Conservation (phyloP, 2,113 vertebrate genomes). For the Phylloscopus trochiloides region DNA sequence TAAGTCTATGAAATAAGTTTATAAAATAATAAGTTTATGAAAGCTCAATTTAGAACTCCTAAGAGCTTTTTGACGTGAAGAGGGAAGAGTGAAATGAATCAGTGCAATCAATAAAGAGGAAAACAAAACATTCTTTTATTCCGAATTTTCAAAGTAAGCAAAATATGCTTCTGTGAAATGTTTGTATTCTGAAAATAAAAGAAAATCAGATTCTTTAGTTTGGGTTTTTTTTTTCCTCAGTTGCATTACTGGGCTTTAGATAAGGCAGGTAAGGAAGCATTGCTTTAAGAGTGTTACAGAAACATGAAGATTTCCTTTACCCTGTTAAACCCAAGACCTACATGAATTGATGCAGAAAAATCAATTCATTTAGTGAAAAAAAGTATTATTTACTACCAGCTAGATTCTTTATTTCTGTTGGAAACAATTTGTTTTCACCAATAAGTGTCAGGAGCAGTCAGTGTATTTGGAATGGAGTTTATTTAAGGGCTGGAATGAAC, state of each 20-base stretch:
- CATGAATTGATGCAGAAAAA: not conserved
- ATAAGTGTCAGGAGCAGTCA: not conserved
- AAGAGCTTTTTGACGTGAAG: not conserved
- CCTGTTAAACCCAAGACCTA: not conserved
- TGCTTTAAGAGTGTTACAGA: not conserved
- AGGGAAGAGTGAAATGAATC: not conserved
- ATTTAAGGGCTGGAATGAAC: not conserved
- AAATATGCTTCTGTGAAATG: not conserved
- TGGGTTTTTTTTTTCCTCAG: not conserved
- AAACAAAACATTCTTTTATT: not conserved
- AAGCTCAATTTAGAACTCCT: not conserved
- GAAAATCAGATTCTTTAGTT: not conserved
- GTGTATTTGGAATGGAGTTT: not conserved
- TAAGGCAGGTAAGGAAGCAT: not conserved
- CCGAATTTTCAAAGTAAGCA: not conserved
- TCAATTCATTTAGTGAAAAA: not conserved
- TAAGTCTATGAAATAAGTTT: not conserved
- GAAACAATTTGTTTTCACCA: slow-evolving; percentile 22
- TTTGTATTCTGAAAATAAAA: not conserved
- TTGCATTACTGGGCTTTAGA: not conserved
- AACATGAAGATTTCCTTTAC: not conserved
- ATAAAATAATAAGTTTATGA: not conserved
- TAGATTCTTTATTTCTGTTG: slow-evolving; percentile 7
- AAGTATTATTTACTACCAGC: not conserved
- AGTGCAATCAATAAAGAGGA: not conserved